Evolutionary conservation across 1,140 invertebrate species (phyloP), one percentile per base, ranked within the genome.

Genomic region (Reticulitermes speratus): DNA sequence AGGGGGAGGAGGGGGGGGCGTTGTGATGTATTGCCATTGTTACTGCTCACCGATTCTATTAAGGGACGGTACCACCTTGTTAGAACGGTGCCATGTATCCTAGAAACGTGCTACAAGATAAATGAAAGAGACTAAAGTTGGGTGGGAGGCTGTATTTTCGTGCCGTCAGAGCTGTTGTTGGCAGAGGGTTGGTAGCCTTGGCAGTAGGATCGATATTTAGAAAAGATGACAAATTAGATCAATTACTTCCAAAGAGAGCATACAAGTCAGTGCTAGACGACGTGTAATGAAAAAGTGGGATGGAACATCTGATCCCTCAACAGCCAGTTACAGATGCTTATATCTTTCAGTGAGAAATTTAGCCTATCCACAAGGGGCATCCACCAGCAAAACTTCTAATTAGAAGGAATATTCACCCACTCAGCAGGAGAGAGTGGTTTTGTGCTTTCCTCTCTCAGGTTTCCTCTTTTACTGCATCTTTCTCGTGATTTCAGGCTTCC

Each of bases 1-100:
- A 75, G 25, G 65, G 65, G 55, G 14, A 6, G 55, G 21, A 6
- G 14, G 21, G 21, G 55, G 55, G 55, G 65, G 7, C n/a, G 65
- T 75, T 75, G 65, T 75, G 65, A 75, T 75, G n/a, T 75, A 75
- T 75, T 75, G 14, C 65, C 65, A 30, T n/a, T 75, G 65, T 75
- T 75, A 75, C 65, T 75, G 65, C n/a, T 75, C 65, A 75, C 65
- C 65, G 65, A 30, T 75, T 75, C 65, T 75, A 75, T 75, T 75
- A 75, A 30, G 7, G 65, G 65, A 75, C 25, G n/a, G 25, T 75
- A 30, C 65, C 65, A 75, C 65, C 65, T 75, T 75, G 65, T 75
- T 75, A 75, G 65, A 75, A 75, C 65, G 25, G 9, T 75, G 65
- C n/a, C 65, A 3, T 75, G 25, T 30, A 75, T 25, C 65, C 25